Base-by-base conservation (phyloP, 2,888 invertebrate genomes). In the Atherix ibis region DNA sequence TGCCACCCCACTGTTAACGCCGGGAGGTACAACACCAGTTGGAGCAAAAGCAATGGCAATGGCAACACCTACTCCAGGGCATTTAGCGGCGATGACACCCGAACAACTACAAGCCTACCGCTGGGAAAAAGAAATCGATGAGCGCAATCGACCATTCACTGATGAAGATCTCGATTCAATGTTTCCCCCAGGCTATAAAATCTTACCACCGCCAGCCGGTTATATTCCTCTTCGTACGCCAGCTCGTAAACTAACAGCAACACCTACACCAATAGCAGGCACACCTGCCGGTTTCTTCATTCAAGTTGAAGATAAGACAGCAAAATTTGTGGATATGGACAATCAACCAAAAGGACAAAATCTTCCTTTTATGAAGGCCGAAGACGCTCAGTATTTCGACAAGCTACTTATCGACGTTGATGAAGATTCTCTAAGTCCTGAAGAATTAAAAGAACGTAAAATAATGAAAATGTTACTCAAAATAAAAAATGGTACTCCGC, bases 361-460 rank as follows among this genome's bases (percentile, higher is more conserved):
- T 65, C 69, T 98, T 47, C 98, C 98, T 12, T 92, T 98, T 57
- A 85, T 98, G 79, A 98, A 99, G 61, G 98, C 98, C 0, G 98
- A 99, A 63, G 95, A 95, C 65, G 94, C 98, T 29, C 98, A 99
- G 65, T 98, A 99, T 65, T 98, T 98, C 63, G 98, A 99, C 63
- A 98, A 98, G 63, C 68, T 98, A 43, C 69, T 99, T 44, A 78
- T 92, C 35, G 98, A 98, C 55, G 95, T 99, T 18, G 98, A 99
- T 59, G 98, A 99, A 64, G 94, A 95, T 52, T 65, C 81, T 0
- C 68, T 97, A 25, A 81, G 85, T 33, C 91, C 95, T 0, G 97
- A 99, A 50, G 98, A 99, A 57, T 82, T 89, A 45, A 97, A 95
- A 56, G 98, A 99, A 60, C 68, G 98, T 28, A 97, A 97, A 65